Percentiles rank a stretch among this genome's conserved stretches.
phyloP scores from a whole-genome alignment of 2,113 vertebrate genomes.

The Bucco capensis region DNA sequence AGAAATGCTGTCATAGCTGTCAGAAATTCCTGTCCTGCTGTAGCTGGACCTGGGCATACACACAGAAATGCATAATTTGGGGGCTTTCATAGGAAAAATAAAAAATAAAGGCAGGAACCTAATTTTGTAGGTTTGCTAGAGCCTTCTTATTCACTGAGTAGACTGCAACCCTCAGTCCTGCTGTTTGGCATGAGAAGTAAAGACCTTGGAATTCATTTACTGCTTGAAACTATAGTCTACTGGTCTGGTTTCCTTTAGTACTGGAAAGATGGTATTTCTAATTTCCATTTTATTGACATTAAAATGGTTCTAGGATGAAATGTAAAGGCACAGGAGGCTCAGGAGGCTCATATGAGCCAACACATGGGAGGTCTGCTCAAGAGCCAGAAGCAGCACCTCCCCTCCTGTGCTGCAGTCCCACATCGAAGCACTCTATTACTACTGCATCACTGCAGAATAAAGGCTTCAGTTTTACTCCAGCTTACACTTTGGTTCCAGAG shows the following conservation, averaged over 20 bases:
- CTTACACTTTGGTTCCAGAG: neutral
- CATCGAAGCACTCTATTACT: neutral
- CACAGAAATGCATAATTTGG: neutral
- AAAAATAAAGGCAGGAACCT: neutral
- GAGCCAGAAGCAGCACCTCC: neutral
- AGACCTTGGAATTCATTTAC: neutral
- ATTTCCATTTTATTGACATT: neutral
- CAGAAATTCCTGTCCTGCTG: neutral
- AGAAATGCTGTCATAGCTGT: neutral
- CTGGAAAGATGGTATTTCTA: neutral
- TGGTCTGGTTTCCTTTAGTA: neutral
- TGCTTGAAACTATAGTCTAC: neutral
- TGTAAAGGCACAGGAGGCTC: neutral
- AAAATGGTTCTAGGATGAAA: neutral
- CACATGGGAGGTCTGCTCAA: neutral
- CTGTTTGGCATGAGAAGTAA: neutral
- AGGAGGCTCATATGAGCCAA: neutral
- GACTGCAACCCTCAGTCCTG: neutral
- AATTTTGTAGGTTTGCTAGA: neutral
- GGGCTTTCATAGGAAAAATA: neutral
- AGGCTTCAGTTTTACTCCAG: neutral
- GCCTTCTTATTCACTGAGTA: neutral
- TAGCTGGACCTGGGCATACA: neutral
- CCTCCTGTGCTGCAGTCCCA: neutral
- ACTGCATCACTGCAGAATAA: neutral